Percentiles rank a stretch among this genome's conserved stretches.
These are phyloP conservation scores for Antedon mediterranea DNA, from an alignment of 53 echinoderm and acorn worm species.

Conservation along the genomic window DNA sequence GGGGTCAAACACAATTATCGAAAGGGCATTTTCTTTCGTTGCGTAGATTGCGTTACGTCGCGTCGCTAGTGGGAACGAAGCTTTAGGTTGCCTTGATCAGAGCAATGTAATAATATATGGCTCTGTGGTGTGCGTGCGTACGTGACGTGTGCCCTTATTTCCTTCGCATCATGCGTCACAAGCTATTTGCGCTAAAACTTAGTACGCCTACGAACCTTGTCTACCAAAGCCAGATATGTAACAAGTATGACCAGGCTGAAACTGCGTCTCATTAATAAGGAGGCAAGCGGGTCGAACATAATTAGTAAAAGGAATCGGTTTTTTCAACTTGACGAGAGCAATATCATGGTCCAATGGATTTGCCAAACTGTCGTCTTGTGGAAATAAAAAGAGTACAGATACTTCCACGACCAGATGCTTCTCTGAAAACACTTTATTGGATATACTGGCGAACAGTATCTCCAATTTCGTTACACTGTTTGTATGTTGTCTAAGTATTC, in stretches of 20 bases:
- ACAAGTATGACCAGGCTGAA: neutral
- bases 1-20: too few relatives aligned
- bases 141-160: too few relatives aligned
- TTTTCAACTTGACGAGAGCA: neutral
- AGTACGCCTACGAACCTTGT: neutral
- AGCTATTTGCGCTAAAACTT: too few relatives aligned
- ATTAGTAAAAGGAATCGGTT: neutral
- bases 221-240: neutral
- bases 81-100: too few relatives aligned
- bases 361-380: neutral
- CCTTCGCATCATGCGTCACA: too few relatives aligned
- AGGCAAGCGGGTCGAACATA: neutral
- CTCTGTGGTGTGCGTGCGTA: too few relatives aligned
- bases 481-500: neutral
- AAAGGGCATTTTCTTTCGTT: too few relatives aligned
- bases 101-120: too few relatives aligned
- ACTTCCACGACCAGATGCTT: neutral
- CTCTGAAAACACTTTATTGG: neutral
- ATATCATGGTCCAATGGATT: neutral
- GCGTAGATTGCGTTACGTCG: too few relatives aligned
- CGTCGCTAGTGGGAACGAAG: too few relatives aligned
- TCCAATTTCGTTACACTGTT: neutral
- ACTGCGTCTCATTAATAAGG: neutral
- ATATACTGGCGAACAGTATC: neutral
- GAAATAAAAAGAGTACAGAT: neutral